Percentiles rank a stretch among this genome's conserved stretches.
phyloP scores from a whole-genome alignment of 2,888 invertebrate genomes.

The Rhamphomyia laevipes region DNA sequence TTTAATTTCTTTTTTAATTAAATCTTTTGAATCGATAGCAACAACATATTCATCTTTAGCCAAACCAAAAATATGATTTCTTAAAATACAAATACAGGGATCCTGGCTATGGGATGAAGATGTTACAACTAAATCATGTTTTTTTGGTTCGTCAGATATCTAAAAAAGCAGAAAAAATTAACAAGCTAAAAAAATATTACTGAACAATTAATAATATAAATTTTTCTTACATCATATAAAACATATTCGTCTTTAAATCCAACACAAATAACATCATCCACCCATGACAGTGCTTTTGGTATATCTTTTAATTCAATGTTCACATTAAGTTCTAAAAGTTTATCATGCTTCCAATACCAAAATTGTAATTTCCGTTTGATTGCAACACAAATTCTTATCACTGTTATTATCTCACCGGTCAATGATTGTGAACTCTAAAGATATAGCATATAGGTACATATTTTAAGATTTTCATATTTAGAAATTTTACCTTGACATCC shows the following conservation, averaged over 20 bases:
- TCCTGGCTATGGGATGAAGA: conserved; percentile 67
- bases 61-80: conserved; percentile 64
- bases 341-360: conserved; percentile 77
- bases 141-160: conserved; percentile 35
- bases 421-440: conserved; percentile 39
- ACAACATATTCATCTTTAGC: conserved; percentile 82
- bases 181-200: background rate
- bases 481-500: conserved; percentile 45
- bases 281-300: conserved; percentile 72
- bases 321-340: conserved; percentile 47
- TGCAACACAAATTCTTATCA: conserved; percentile 78
- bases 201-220: background rate
- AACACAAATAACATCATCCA: conserved; percentile 71
- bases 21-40: conserved; percentile 63
- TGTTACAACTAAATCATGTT: conserved; percentile 75
- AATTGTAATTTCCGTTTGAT: conserved; percentile 75
- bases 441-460: background rate
- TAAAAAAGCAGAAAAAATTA: background rate
- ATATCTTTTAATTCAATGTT: conserved; percentile 70
- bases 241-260: conserved; percentile 78
- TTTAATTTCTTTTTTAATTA: conserved; percentile 13
- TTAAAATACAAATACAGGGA: conserved; percentile 68
- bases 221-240: conserved; percentile 52
- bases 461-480: background rate
- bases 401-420: conserved; percentile 63